Conservation (phyloP, 2,113 vertebrate genomes). For the Amphiprion percula region DNA sequence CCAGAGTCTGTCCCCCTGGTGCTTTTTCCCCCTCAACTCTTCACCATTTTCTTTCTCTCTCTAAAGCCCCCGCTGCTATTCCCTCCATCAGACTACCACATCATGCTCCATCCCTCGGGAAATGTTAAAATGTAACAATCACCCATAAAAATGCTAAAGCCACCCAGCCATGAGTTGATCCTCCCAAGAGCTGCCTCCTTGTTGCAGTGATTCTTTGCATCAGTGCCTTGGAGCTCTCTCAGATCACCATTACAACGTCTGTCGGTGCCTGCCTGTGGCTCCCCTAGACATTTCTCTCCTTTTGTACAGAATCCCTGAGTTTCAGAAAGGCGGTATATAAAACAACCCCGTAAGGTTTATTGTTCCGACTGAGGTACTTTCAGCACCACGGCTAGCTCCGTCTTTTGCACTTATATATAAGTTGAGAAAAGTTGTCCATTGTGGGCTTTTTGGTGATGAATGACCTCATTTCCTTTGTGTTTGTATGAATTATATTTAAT, state of each 20-base stretch:
- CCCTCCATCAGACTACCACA: conserved; percentile 23
- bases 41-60: neutral
- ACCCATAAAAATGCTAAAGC: conserved; percentile 48
- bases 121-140: conserved; percentile 46
- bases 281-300: conserved; percentile 52
- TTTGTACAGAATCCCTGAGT: conserved; percentile 1
- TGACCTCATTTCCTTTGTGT: conserved; percentile 8
- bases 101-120: conserved; percentile 14
- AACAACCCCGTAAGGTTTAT: conserved; percentile 21
- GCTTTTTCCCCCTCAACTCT: neutral
- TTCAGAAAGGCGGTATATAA: conserved; percentile 15
- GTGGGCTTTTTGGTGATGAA: conserved; percentile 7
- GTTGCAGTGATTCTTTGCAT: conserved; percentile 55
- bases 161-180: conserved; percentile 56
- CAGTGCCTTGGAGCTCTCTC: conserved; percentile 57
- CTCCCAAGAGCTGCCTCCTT: conserved; percentile 57
- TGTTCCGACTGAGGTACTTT: conserved; percentile 49
- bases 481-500: conserved; percentile 9
- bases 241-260: conserved; percentile 48
- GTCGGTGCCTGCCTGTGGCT: conserved; percentile 32
- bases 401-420: neutral
- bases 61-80: neutral
- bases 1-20: neutral
- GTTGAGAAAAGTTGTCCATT: neutral
- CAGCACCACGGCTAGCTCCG: conserved; percentile 66